Percentiles rank a stretch among this genome's conserved stretches.
phyloP scores from a whole-genome alignment of 2,797 vertebrate species.

The Aselliscus stoliczkanus region DNA sequence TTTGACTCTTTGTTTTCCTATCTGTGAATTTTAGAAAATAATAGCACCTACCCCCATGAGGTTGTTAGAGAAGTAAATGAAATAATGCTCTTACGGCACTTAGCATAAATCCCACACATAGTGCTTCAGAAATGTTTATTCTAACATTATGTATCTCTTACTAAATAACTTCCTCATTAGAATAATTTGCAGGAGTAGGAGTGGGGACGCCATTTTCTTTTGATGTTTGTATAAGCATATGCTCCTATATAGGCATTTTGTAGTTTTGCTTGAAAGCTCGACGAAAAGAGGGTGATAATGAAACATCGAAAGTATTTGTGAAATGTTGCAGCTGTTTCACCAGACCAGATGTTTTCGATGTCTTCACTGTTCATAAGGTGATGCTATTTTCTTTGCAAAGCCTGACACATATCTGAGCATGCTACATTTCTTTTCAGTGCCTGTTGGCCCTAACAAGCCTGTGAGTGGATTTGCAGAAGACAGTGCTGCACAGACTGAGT shows the following conservation, averaged over 20 bases:
- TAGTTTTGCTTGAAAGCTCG: neutral
- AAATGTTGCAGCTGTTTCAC: neutral
- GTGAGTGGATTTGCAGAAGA: constrained; percentile 82
- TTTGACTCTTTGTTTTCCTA: neutral
- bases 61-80: neutral
- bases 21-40: constrained; percentile 27
- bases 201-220: neutral
- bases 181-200: neutral
- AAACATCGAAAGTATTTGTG: neutral
- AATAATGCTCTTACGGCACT: neutral
- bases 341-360: neutral
- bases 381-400: constrained; percentile 40
- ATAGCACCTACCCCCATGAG: neutral
- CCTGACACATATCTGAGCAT: neutral
- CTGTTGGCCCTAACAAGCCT: constrained; percentile 79
- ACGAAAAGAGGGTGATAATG: neutral
- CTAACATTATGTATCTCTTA: neutral
- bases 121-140: neutral
- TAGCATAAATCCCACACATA: neutral
- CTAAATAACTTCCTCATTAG: neutral
- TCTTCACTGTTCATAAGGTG: constrained; percentile 15
- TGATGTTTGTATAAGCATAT: neutral
- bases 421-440: constrained; percentile 77
- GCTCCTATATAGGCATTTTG: neutral
- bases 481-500: constrained; percentile 76